These are phyloP conservation scores for Clarias fuscus DNA, from an alignment of 2,797 vertebrate genomes.

Conservation along the genomic window DNA sequence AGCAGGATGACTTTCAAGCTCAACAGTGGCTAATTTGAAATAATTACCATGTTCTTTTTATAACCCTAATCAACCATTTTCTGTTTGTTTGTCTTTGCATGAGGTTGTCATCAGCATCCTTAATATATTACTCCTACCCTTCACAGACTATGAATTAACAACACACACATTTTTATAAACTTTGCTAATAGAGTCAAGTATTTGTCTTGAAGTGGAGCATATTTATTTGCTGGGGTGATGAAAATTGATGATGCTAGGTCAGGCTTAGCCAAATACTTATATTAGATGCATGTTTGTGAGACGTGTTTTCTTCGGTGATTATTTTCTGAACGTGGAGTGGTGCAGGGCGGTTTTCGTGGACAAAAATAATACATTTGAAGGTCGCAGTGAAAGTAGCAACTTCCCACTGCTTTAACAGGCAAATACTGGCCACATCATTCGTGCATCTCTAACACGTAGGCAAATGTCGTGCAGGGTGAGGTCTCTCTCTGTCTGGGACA, in stretches of 20 bases:
- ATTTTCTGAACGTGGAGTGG: slow-evolving; percentile 38
- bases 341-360: slow-evolving; percentile 40
- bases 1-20: slow-evolving; percentile 47
- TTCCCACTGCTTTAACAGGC: slow-evolving; percentile 54
- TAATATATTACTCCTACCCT: background rate
- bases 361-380: slow-evolving; percentile 49
- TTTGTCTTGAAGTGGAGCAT: background rate
- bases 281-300: background rate
- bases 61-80: slow-evolving; percentile 41
- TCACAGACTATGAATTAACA: background rate
- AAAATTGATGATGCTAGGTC: background rate
- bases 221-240: background rate
- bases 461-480: slow-evolving; percentile 42
- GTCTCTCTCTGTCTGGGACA: background rate
- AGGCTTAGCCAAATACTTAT: slow-evolving; percentile 18
- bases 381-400: slow-evolving; percentile 46
- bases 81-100: slow-evolving; percentile 7
- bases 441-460: slow-evolving; percentile 40
- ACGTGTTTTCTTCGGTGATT: slow-evolving; percentile 24
- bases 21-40: slow-evolving; percentile 54
- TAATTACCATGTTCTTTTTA: slow-evolving; percentile 48
- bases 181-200: background rate
- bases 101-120: slow-evolving; percentile 20
- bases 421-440: slow-evolving; percentile 50
- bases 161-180: background rate